phyloP scores from a whole-genome alignment of 2,888 invertebrate species.

The Synergus gifuensis region DNA sequence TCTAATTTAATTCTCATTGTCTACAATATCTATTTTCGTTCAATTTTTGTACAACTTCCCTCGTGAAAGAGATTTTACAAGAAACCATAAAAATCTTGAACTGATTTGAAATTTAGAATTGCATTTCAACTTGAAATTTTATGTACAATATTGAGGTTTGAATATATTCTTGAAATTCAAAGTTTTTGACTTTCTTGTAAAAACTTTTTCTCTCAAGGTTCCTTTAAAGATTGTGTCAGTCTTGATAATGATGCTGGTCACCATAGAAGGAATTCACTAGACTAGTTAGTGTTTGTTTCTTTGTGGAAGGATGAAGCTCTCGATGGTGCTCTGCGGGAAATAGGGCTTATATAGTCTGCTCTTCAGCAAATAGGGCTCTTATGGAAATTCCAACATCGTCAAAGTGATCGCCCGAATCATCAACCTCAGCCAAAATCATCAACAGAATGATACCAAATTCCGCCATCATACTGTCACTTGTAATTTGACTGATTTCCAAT shows the following conservation, averaged over 20 bases:
- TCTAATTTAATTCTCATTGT: neutral
- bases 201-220: neutral
- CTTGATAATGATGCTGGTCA: conserved; percentile 36
- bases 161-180: neutral
- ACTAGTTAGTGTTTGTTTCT: conserved; percentile 75
- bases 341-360: conserved; percentile 89
- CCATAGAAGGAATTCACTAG: conserved; percentile 60
- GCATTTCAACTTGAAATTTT: too few species aligned
- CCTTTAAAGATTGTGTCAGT: neutral
- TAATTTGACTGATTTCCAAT: conserved; percentile 40
- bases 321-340: conserved; percentile 95
- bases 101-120: too few species aligned
- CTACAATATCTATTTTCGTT: neutral
- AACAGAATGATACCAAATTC: conserved; percentile 67
- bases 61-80: neutral
- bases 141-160: neutral
- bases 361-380: conserved; percentile 52
- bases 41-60: neutral
- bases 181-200: neutral
- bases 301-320: conserved; percentile 92
- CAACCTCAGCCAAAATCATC: conserved; percentile 65
- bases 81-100: neutral
- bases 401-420: conserved; percentile 64
- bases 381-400: conserved; percentile 61
- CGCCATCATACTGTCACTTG: conserved; percentile 49